Evolutionary conservation across 2,888 invertebrate species (phyloP).

Genomic region (Epinotia demarniana): DNA sequence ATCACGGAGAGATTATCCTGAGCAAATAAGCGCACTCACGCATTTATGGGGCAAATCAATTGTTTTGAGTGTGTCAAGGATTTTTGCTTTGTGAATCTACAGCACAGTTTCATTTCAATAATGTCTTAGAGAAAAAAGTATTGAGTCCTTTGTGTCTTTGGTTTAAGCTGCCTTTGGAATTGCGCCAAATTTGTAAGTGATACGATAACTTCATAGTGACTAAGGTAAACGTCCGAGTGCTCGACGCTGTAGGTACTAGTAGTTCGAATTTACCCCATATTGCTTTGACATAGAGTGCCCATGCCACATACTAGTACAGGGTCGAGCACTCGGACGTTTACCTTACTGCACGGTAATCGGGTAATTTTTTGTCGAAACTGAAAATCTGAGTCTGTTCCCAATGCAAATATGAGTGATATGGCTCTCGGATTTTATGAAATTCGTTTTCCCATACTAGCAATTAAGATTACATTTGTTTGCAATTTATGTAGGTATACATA

Average conservation of each 20-base stretch:
- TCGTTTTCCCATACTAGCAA: neutral
- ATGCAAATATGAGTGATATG: too few species aligned
- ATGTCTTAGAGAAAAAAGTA: neutral
- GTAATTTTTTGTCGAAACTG: too few species aligned
- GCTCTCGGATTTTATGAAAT: neutral
- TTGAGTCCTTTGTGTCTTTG: neutral
- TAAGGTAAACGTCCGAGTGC: too few species aligned
- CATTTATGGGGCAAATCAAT: conserved; percentile 16
- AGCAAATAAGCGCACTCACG: conserved; percentile 2
- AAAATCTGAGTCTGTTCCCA: too few species aligned
- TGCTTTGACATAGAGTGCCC: too few species aligned
- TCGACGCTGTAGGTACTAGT: too few species aligned
- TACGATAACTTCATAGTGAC: neutral
- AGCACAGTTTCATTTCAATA: neutral
- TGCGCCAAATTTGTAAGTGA: neutral
- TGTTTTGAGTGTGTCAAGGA: neutral
- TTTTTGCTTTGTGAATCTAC: neutral
- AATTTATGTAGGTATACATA: neutral
- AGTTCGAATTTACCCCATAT: too few species aligned
- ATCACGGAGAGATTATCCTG: conserved; percentile 17
- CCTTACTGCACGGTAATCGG: too few species aligned
- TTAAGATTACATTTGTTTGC: neutral
- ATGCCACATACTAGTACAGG: too few species aligned
- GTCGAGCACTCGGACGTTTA: too few species aligned
- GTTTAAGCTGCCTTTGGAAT: neutral